Conservation (phyloP, 2,797 vertebrate genomes). For the Pseudomugil gertrudae region DNA sequence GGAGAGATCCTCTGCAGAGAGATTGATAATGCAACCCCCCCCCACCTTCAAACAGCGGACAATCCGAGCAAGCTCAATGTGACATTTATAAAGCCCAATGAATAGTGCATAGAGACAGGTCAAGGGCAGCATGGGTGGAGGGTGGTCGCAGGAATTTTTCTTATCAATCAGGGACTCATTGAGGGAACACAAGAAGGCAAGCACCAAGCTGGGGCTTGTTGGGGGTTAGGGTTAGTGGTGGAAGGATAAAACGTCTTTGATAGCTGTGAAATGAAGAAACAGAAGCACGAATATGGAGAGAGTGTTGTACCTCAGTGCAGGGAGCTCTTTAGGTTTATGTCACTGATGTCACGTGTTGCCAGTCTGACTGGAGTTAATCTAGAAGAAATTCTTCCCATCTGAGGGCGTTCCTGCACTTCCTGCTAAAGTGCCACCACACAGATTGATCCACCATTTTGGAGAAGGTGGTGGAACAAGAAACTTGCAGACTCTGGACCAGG, state of each 20-base stretch:
- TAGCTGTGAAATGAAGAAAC: conserved; percentile 72
- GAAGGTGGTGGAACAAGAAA: no score
- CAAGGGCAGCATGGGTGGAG: conserved; percentile 76
- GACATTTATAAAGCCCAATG: conserved; percentile 81
- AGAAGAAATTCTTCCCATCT: no score
- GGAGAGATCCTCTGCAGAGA: conserved; percentile 75
- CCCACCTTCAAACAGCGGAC: conserved; percentile 72
- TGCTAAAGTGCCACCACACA: no score
- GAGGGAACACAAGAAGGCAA: conserved; percentile 74
- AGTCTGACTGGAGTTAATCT: conserved; percentile 58
- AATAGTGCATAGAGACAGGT: conserved; percentile 82
- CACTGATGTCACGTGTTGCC: conserved; percentile 61
- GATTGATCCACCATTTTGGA: no score
- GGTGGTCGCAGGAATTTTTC: conserved; percentile 76
- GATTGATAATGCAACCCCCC: conserved; percentile 76
- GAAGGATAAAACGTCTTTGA: conserved; percentile 68
- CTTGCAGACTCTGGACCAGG: no score
- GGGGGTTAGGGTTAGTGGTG: conserved; percentile 20
- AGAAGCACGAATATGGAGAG: conserved; percentile 64
- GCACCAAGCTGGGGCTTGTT: conserved; percentile 46
- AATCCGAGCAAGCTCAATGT: conserved; percentile 78
- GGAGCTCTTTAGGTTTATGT: conserved; percentile 61
- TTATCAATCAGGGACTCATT: conserved; percentile 81
- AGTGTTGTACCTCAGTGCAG: conserved; percentile 58
- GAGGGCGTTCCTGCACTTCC: no score